Percentiles rank a stretch among this genome's conserved stretches.
These are phyloP conservation scores for Heliconius hortense DNA, from an alignment of 2,888 invertebrate species.

Conservation along the genomic window DNA sequence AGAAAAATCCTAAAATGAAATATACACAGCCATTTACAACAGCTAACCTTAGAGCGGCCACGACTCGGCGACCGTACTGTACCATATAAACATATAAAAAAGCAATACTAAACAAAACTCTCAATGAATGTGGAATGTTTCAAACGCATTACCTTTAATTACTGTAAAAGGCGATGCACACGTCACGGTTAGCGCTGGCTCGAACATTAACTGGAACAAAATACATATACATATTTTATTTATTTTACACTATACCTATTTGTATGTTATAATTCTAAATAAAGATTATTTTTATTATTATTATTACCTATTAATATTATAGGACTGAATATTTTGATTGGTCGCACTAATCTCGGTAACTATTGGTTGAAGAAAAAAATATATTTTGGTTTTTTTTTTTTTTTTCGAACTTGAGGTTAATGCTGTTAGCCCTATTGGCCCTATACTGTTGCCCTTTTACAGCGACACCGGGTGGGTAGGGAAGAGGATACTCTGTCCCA, in stretches of 20 bases:
- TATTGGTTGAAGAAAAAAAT: too few relatives aligned
- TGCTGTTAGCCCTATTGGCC: too few relatives aligned
- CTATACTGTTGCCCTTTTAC: too few relatives aligned
- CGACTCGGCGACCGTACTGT: background rate
- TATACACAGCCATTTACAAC: background rate
- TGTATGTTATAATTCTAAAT: too few relatives aligned
- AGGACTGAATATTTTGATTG: too few relatives aligned
- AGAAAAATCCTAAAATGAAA: background rate
- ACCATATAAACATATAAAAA: slow-evolving; percentile 8
- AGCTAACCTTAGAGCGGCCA: background rate
- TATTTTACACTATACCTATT: background rate
- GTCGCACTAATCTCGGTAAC: too few relatives aligned
- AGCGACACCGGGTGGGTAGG: too few relatives aligned
- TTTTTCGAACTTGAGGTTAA: too few relatives aligned
- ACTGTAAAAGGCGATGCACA: slow-evolving; percentile 65
- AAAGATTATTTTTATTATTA: too few relatives aligned
- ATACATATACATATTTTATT: slow-evolving; percentile 37
- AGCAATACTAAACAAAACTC: slow-evolving; percentile 27
- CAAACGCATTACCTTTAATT: slow-evolving; percentile 53
- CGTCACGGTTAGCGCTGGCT: slow-evolving; percentile 56
- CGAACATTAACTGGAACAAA: slow-evolving; percentile 70
- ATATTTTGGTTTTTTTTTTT: too few relatives aligned
- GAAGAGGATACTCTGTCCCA: too few relatives aligned
- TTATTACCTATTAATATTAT: too few relatives aligned
- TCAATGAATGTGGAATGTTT: slow-evolving; percentile 27